A percentile compares a stretch with the other conserved stretches of the same genome.
phyloP scores from a whole-genome alignment of 2,888 invertebrate genomes.

The Drosophila meridionalis region DNA sequence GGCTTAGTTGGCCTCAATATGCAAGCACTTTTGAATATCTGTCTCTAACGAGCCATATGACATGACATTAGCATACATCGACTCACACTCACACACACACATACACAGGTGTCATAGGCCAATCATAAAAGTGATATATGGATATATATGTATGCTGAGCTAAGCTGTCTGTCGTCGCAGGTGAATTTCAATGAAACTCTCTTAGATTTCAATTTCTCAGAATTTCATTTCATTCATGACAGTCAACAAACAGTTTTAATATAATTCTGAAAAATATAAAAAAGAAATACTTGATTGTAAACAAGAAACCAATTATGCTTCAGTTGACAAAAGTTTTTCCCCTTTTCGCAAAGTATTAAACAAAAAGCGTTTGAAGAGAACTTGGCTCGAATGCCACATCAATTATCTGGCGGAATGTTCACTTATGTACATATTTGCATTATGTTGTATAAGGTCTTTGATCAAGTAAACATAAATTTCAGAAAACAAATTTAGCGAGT shows the following conservation, averaged over 20 bases:
- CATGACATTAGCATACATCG: conserved; percentile 6
- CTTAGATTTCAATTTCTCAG: background rate
- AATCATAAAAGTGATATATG: background rate
- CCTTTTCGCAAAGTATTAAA: background rate
- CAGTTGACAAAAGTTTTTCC: conserved; percentile 4
- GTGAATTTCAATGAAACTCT: background rate
- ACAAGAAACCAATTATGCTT: conserved; percentile 1
- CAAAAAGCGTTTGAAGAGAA: background rate
- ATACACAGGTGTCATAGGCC: background rate
- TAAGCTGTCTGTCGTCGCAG: background rate
- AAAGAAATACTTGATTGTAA: background rate
- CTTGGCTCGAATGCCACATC: no score
- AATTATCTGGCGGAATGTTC: conserved; percentile 4
- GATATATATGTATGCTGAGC: background rate
- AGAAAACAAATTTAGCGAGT: no score
- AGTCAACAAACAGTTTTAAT: conserved; percentile 6
- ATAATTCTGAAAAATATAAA: background rate
- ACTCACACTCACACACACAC: background rate
- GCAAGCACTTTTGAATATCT: background rate
- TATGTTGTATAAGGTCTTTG: background rate
- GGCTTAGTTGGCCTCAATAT: background rate
- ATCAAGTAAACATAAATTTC: background rate
- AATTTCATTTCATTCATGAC: conserved; percentile 2
- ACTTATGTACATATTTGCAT: conserved; percentile 1
- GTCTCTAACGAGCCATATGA: conserved; percentile 5